phyloP scores from a whole-genome alignment of 2,888 invertebrate genomes.

The Rhabditophanes sp. region DNA sequence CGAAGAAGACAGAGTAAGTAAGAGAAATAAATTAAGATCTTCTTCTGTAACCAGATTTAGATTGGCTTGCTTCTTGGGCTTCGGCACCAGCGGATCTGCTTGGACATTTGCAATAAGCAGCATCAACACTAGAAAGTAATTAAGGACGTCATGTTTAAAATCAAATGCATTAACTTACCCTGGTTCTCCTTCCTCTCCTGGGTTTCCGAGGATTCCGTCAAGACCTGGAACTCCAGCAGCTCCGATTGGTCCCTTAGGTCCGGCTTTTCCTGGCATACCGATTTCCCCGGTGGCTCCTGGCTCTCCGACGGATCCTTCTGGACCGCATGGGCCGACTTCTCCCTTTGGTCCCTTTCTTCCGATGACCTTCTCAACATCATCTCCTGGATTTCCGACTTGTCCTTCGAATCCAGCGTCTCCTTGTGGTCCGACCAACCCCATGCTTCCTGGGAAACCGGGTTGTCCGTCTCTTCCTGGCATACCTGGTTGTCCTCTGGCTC shows the following conservation, averaged over 20 bases:
- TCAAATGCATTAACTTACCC: too few relatives aligned
- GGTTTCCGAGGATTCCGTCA: too few relatives aligned
- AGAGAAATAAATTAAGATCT: too few relatives aligned
- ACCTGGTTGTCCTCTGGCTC: slow-evolving; percentile 31
- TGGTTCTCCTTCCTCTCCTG: too few relatives aligned
- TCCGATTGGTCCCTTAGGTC: slow-evolving; percentile 5
- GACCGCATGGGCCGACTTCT: slow-evolving; percentile 20
- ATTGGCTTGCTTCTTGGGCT: too few relatives aligned
- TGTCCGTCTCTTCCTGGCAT: slow-evolving; percentile 30
- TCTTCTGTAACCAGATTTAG: too few relatives aligned
- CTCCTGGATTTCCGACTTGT: slow-evolving; percentile 25
- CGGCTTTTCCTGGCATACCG: slow-evolving; percentile 12
- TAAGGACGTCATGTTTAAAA: too few relatives aligned
- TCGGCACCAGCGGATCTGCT: too few relatives aligned
- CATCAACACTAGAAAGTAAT: too few relatives aligned
- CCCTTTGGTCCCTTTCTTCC: slow-evolving; percentile 30
- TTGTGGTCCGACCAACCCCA: slow-evolving; percentile 24
- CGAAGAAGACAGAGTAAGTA: too few relatives aligned
- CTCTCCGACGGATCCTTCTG: slow-evolving; percentile 11
- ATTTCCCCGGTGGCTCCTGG: slow-evolving; percentile 11
- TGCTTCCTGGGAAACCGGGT: slow-evolving; percentile 27
- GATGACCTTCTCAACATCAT: slow-evolving; percentile 28
- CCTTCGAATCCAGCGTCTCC: slow-evolving; percentile 28
- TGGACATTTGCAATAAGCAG: too few relatives aligned
- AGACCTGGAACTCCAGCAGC: slow-evolving; percentile 25